These are phyloP conservation scores for Climacteris rufus DNA, from an alignment of 2,113 vertebrate genomes.

Conservation along the genomic window DNA sequence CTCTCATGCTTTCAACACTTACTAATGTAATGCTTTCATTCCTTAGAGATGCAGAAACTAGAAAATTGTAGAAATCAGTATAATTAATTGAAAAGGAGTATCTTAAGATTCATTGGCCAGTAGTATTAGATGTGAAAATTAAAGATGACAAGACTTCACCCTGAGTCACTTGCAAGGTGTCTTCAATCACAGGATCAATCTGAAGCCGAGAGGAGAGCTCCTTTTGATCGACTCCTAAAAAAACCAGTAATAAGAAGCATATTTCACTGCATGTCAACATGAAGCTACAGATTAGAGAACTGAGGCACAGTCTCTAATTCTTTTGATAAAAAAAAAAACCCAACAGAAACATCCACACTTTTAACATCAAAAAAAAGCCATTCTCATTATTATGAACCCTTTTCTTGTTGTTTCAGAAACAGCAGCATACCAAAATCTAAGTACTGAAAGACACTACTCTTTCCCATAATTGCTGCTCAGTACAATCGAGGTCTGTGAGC, in stretches of 20 bases:
- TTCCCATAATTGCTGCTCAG: not conserved
- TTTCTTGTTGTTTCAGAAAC: not conserved
- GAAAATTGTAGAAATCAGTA: not conserved
- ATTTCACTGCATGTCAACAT: slow-evolving; percentile 16
- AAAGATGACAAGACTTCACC: slow-evolving; percentile 49
- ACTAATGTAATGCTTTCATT: not conserved
- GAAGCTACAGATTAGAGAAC: not conserved
- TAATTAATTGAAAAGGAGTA: not conserved
- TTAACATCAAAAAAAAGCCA: not conserved
- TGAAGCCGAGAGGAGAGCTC: slow-evolving; percentile 84
- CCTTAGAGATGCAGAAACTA: not conserved
- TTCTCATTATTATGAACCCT: not conserved
- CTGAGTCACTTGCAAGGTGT: slow-evolving; percentile 64
- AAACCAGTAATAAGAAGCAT: not conserved
- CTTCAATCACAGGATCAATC: slow-evolving; percentile 71
- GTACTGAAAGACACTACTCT: not conserved
- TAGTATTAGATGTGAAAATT: not conserved
- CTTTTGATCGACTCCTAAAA: slow-evolving; percentile 67
- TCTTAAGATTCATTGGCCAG: not conserved
- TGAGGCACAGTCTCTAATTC: not conserved
- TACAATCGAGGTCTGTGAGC: not conserved
- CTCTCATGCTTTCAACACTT: not conserved
- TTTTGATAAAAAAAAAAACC: not conserved
- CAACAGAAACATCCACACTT: not conserved
- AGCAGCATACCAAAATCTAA: not conserved